Conservation (phyloP, 1,140 invertebrate species). For the Argopecten irradians region DNA sequence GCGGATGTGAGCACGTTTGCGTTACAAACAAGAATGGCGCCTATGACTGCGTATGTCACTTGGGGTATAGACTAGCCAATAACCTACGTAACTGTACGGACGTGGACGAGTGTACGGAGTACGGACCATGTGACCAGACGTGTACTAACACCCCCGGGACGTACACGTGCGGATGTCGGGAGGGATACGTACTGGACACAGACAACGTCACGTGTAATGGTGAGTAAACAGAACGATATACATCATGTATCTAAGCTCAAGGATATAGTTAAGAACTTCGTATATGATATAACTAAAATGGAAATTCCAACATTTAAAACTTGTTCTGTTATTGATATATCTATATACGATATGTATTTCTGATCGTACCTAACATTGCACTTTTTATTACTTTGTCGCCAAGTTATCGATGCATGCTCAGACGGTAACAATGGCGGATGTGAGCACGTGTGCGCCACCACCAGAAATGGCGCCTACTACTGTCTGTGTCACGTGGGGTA, state of each 20-base stretch:
- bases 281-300: no score
- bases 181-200: conserved; percentile 4
- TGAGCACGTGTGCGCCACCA: neutral
- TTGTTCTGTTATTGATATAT: no score
- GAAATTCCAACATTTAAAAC: no score
- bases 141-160: neutral
- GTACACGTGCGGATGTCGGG: conserved; percentile 3
- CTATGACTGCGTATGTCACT: neutral
- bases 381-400: neutral
- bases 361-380: neutral
- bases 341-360: no score
- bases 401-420: neutral
- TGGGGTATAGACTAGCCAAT: neutral
- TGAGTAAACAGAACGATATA: no score
- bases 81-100: neutral
- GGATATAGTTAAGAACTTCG: no score
- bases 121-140: neutral
- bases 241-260: no score
- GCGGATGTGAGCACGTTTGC: neutral
- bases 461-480: neutral
- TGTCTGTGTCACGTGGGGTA: neutral
- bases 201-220: conserved; percentile 1
- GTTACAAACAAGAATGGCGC: neutral
- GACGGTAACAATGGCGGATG: neutral
- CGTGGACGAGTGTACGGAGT: conserved; percentile 2